Base-by-base conservation (phyloP, 2,888 invertebrate species). In the Autographa pulchrina region DNA sequence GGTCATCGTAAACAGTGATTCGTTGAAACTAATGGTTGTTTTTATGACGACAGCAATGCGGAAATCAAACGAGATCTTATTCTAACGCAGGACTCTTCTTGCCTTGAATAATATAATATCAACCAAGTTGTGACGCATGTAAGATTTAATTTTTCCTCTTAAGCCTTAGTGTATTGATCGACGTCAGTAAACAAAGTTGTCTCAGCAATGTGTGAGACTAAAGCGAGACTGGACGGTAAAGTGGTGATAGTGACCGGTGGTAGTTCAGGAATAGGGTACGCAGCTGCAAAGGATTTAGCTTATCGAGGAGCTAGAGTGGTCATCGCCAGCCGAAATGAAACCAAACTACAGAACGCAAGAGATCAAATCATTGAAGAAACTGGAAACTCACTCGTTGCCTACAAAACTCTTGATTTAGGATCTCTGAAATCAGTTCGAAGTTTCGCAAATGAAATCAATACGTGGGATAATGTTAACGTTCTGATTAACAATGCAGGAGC, bases 401-500 rank as follows among this genome's bases (percentile, higher is more conserved):
- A 93, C 71, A 92, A 89, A 81, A 71, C 86, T 16, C 77, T 96
- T 1, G 96, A 96, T 80, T 85, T 96, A 43, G 92, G 86, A 43
- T 96, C 96, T 0, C 80, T 96, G 9, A 88, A 89, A 70, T 96
- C 96, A 14, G 94, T 96, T 6, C 93, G 96, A 73, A 90, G 90
- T 61, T 97, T 97, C 84, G 96, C 96, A 0, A 89, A 90, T 60
- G 93, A 95, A 69, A 90, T 95, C 0, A 84, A 89, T 35, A 80
- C 79, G 18, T 96, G 96, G 86, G 83, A 88, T 2, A 88, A 87
- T 64, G 78, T 97, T 25, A 94, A 97, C 81, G 92, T 96, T 7
- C 87, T 97, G 25, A 86, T 97, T 65, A 96, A 97, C 86, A 97
- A 97, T 81, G 97, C 97, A 0, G 97, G 97, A n/a, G 92, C 96